phyloP scores from a whole-genome alignment of 2,113 vertebrate species.

The Seriola rivoliana region DNA sequence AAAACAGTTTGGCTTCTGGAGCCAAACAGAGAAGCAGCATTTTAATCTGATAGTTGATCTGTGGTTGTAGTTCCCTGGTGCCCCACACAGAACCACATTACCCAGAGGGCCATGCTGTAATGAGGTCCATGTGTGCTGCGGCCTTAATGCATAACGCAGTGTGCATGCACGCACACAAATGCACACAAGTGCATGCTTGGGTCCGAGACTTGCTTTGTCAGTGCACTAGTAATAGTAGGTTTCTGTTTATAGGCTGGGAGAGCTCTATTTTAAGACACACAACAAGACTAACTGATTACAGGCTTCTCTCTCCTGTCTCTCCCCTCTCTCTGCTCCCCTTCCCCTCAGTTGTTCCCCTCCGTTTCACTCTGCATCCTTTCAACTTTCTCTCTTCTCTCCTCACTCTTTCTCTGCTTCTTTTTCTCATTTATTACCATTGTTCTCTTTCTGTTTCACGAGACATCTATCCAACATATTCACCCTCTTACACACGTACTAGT shows the following conservation, averaged over 20 bases:
- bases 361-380: slow-evolving; percentile 39
- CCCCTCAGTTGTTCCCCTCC: slow-evolving; percentile 50
- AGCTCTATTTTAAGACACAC: slow-evolving; percentile 88
- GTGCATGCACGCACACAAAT: slow-evolving; percentile 33
- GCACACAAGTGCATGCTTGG: slow-evolving; percentile 50
- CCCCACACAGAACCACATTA: slow-evolving; percentile 80
- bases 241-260: slow-evolving; percentile 85
- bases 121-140: slow-evolving; percentile 80
- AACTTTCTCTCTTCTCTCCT: slow-evolving; percentile 17
- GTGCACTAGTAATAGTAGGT: slow-evolving; percentile 85
- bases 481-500: background rate
- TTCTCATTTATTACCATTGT: background rate
- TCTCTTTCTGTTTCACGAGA: background rate
- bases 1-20: slow-evolving; percentile 19
- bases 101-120: slow-evolving; percentile 82
- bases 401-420: background rate
- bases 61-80: slow-evolving; percentile 76
- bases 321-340: slow-evolving; percentile 61
- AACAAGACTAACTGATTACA: slow-evolving; percentile 86
- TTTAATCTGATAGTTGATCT: slow-evolving; percentile 73
- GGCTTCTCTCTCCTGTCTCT: slow-evolving; percentile 70
- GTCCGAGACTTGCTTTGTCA: slow-evolving; percentile 83
- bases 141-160: slow-evolving; percentile 61
- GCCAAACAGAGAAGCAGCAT: slow-evolving; percentile 45
- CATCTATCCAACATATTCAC: background rate